Evolutionary conservation across 2,888 invertebrate genomes (phyloP).

Genomic region (Brenthis hecate): DNA sequence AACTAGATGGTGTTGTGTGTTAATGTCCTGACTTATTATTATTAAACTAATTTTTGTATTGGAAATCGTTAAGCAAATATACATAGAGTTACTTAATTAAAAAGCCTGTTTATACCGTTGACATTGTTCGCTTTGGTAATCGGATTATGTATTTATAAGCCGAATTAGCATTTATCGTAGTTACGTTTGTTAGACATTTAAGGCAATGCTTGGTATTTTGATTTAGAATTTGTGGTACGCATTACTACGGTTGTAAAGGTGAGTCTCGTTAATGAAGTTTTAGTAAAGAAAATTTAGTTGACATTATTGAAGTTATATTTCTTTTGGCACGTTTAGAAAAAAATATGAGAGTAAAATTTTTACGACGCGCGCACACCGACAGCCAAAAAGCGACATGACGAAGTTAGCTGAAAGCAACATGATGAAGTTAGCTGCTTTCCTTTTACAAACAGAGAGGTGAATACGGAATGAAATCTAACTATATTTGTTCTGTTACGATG

Average conservation of each 20-base stretch:
- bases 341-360: too few relatives aligned
- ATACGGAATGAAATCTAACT: too few relatives aligned
- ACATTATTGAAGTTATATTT: too few relatives aligned
- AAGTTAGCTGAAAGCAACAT: too few relatives aligned
- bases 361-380: too few relatives aligned
- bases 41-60: neutral
- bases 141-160: slow-evolving; percentile 24
- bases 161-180: slow-evolving; percentile 25
- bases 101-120: slow-evolving; percentile 20
- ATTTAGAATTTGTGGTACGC: slow-evolving; percentile 19
- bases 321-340: too few relatives aligned
- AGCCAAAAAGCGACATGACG: too few relatives aligned
- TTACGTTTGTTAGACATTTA: slow-evolving; percentile 27
- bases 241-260: slow-evolving; percentile 18
- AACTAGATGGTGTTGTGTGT: too few relatives aligned
- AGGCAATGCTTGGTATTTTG: slow-evolving; percentile 31
- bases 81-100: slow-evolving; percentile 6
- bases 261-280: slow-evolving; percentile 3
- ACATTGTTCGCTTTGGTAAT: slow-evolving; percentile 18
- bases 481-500: too few relatives aligned
- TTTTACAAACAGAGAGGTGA: too few relatives aligned
- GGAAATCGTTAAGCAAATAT: neutral
- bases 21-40: too few relatives aligned
- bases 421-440: too few relatives aligned
- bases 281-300: neutral